phyloP scores from a whole-genome alignment of 2,888 invertebrate genomes.

The Epicampocera succincta region DNA sequence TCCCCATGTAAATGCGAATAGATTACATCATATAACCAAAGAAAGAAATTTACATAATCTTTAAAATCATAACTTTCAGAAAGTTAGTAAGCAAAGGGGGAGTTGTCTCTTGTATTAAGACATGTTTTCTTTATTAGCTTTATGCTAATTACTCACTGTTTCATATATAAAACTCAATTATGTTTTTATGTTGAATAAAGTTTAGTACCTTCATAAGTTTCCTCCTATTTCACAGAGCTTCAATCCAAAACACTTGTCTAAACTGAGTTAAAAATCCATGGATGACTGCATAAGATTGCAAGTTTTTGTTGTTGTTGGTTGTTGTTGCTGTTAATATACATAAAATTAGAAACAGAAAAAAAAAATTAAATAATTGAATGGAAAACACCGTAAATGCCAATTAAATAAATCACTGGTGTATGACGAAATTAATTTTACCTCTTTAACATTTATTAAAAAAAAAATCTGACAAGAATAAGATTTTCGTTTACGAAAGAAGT shows the following conservation, averaged over 20 bases:
- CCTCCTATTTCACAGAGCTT: conserved; percentile 1
- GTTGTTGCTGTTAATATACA: conserved; percentile 6
- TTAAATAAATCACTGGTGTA: conserved; percentile 62
- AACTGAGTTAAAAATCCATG: conserved; percentile 46
- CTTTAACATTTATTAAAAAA: conserved; percentile 11
- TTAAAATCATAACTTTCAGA: too few species aligned
- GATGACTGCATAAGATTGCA: conserved; percentile 65
- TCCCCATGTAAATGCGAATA: conserved; percentile 22
- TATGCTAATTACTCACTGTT: conserved; percentile 61
- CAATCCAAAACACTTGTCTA: neutral
- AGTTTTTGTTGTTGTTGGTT: conserved; percentile 14
- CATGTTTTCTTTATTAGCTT: neutral
- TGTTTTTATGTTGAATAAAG: conserved; percentile 5
- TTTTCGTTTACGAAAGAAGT: conserved; percentile 21
- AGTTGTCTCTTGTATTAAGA: conserved; percentile 2
- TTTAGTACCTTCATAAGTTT: neutral
- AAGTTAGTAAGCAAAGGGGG: too few species aligned
- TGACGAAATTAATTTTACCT: conserved; percentile 27
- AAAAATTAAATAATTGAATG: conserved; percentile 39
- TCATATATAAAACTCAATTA: neutral
- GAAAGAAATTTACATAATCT: neutral
- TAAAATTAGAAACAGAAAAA: conserved; percentile 4
- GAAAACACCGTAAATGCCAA: conserved; percentile 60
- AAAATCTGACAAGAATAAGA: conserved; percentile 24
- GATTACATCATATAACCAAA: conserved; percentile 42